Evolutionary conservation across 2,888 invertebrate genomes (phyloP), one percentile per base, ranked within the genome.

Genomic region (Cheilosia pagana): DNA sequence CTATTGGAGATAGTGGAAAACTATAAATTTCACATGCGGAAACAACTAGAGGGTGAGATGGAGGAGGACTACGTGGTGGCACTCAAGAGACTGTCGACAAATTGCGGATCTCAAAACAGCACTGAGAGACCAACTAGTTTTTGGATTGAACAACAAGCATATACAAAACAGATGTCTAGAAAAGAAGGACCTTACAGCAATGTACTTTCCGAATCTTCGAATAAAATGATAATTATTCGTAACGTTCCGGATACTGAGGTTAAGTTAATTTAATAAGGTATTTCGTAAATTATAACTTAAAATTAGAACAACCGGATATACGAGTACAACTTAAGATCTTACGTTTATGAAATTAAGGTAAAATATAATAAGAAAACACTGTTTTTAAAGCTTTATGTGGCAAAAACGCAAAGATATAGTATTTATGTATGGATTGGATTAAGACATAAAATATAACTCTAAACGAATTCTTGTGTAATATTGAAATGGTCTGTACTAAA

Each of bases 1-100:
- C 14, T 14, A 23, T 3, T 50, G 23, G 25, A 50, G 14, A 50
- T 50, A 5, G 23, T 65, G 25, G 65, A 65, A 52, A 65, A 65
- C 23, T 65, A 39, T n/a, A 50, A 39, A 16, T 65, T 65, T 4
- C 39, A 65, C 25, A 35, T 25, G 25, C 4, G 50, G n/a, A 65
- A 31, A n/a, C 65, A 65, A 4, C 25, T 39, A n/a, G 52, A 52
- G 12, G 65, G 25, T 1, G 50, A 52, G 25, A 19, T 23, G 7
- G 65, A 23, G 12, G 50, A 25, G 50, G 50, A 23, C 12, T 50
- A 14, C 10, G 21, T 14, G 4, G 21, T 48, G n/a, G 35, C 19
- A 3, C n/a, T 63, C 6, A 48, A 23, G 14, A 21, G 39, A 10
- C 43, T 63, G 21, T 14, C 23, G n/a, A 23, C 50, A 10, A 35